Evolutionary conservation across 2,113 vertebrate species (phyloP).

Genomic region (Onychostruthus taczanowskii): DNA sequence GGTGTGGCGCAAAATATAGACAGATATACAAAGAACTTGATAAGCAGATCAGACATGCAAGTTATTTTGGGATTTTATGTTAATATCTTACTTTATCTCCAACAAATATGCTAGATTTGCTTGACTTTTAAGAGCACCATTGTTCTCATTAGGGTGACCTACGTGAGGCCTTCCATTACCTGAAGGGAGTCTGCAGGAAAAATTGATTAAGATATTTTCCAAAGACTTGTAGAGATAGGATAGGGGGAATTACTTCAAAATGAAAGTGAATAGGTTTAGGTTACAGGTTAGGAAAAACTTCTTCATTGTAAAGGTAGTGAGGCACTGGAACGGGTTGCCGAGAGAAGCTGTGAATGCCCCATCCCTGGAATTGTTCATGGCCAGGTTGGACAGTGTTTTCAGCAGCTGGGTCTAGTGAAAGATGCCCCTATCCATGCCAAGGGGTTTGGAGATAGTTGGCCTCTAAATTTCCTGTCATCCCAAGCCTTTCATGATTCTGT

Average conservation of each 20-base stretch:
- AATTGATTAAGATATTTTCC: not conserved
- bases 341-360: not conserved
- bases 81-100: not conserved
- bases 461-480: not conserved
- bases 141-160: not conserved
- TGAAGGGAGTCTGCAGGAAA: not conserved
- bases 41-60: not conserved
- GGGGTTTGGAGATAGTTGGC: not conserved
- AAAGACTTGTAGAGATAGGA: not conserved
- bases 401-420: not conserved
- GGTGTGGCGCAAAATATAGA: not conserved
- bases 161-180: not conserved
- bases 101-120: not conserved
- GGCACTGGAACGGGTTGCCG: not conserved
- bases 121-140: not conserved
- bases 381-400: fast-evolving
- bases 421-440: not conserved
- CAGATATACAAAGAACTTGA: not conserved
- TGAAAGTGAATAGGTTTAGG: not conserved
- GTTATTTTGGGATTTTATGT: not conserved
- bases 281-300: not conserved
- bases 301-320: not conserved
- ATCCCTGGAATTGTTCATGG: not conserved
- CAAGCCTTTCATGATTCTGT: not conserved
- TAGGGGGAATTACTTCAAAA: not conserved